phyloP scores from a whole-genome alignment of 2,797 vertebrate species.

The Lagodon rhomboides region DNA sequence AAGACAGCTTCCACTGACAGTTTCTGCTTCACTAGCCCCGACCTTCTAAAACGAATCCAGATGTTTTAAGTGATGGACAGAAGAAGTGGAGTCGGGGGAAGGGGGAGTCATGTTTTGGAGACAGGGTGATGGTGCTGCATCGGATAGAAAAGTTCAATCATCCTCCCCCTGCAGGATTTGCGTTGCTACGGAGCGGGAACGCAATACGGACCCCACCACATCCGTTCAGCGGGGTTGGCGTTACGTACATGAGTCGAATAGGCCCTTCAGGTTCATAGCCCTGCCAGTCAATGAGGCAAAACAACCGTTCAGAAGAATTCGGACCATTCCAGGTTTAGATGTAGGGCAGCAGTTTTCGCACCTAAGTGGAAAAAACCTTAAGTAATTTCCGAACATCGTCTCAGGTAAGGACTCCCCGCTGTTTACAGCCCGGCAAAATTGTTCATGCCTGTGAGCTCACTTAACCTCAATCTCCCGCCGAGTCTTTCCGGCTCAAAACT shows the following conservation, averaged over 20 bases:
- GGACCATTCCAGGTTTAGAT: constrained; percentile 35
- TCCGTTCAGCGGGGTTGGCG: constrained; percentile 29
- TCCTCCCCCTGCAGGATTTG: constrained; percentile 44
- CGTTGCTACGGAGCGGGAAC: constrained; percentile 29
- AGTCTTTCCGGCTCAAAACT: constrained; percentile 41
- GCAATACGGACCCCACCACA: constrained; percentile 37
- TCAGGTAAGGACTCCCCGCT: constrained; percentile 59
- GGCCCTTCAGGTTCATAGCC: constrained; percentile 32
- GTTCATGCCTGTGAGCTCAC: constrained; percentile 57
- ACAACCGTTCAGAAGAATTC: not conserved
- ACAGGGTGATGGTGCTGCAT: constrained; percentile 51
- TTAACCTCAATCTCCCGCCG: constrained; percentile 60
- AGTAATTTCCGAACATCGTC: constrained; percentile 48
- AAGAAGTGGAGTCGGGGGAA: constrained; percentile 48
- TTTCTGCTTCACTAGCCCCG: constrained; percentile 68
- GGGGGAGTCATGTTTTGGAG: constrained; percentile 43
- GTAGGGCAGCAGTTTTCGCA: constrained; percentile 47
- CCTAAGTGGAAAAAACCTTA: constrained; percentile 39
- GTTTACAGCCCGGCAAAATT: constrained; percentile 62
- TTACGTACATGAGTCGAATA: constrained; percentile 30
- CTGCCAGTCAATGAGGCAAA: constrained; percentile 41
- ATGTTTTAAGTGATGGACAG: constrained; percentile 81
- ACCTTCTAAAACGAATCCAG: constrained; percentile 82
- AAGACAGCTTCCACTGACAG: constrained; percentile 74
- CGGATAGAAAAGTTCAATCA: constrained; percentile 43